A percentile compares a stretch with the other conserved stretches of the same genome.
These are phyloP conservation scores for Alviniconcha strummeri DNA, from an alignment of 2,888 invertebrate species.

Conservation along the genomic window DNA sequence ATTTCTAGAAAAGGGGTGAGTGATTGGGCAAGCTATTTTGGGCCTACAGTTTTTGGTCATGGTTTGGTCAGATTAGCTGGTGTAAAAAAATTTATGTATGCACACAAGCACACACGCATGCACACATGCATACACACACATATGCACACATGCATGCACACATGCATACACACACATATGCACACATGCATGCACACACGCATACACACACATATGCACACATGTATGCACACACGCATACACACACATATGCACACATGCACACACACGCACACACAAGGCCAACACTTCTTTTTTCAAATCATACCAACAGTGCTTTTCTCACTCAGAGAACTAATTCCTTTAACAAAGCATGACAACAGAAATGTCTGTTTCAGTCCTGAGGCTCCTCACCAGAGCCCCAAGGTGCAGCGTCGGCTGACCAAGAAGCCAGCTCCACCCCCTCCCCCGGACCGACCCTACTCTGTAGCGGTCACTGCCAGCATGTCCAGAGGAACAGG, in stretches of 20 bases:
- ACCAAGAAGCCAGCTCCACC: slow-evolving; percentile 64
- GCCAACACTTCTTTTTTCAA: background rate
- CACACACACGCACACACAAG: background rate
- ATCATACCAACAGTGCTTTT: background rate
- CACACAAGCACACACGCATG: background rate
- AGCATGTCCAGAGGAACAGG: slow-evolving; percentile 27
- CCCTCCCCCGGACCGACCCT: slow-evolving; percentile 61
- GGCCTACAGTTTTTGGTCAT: no score
- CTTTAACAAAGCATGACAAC: no score
- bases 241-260: background rate
- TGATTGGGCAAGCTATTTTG: no score
- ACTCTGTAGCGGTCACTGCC: slow-evolving; percentile 61
- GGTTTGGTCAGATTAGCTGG: no score
- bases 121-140: background rate
- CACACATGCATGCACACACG: background rate
- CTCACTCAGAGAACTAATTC: no score
- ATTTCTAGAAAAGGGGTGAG: no score
- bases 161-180: background rate
- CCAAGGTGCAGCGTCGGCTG: slow-evolving; percentile 46
- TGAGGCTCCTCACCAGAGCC: slow-evolving; percentile 42
- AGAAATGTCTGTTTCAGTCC: slow-evolving; percentile 40
- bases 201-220: background rate
- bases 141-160: background rate
- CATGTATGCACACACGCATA: background rate
- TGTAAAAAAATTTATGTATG: no score